Base-by-base conservation (phyloP, 2,888 invertebrate genomes). In the Gastrophysa polygoni region DNA sequence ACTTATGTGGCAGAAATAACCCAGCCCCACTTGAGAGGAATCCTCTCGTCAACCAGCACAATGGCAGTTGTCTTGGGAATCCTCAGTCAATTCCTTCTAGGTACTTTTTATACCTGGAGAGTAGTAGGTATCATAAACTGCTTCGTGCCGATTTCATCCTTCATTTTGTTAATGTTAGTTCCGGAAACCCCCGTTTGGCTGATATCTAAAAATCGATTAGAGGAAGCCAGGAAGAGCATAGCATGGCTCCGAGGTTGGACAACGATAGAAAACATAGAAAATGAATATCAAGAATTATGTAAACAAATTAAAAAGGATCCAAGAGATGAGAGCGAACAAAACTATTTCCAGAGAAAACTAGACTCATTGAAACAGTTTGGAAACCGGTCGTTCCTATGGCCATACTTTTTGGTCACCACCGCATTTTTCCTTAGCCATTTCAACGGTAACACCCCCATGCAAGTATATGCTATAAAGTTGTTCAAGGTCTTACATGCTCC, bases 151-250 rank as follows among this genome's bases (percentile, higher is more conserved):
- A 82, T 87, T 59, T 68, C 88, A 1, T 87, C 91, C 11, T 86
- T 91, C 47, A 69, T 86, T 0, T 84, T 88, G 0, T 81, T 93
- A 8, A 88, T 84, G 71, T 86, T 91, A 75, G 87, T 93, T 3
- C 93, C 93, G 0, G 93, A 93, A 79, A 91, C 91, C 69, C 93
- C 93, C 0, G 87, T 90, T 69, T 93, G 93, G 93, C 81, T 93
- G 51, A 86, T 92, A 52, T 85, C 88, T 0, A 88, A 87, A 73
- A 87, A 87, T 63, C 85, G 89, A 8, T 75, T 85, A 18, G 83
- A 85, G 2, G 91, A 91, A 21, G 91, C 92, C 0, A 86, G 87
- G 67, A 84, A 86, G 77, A 86, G 88, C 29, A 82, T 93, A 14
- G 89, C 90, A 70, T 93, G 92, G 92, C 80, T 93, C 0, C 85